Conservation (phyloP, 2,888 invertebrate genomes). For the Allolobophora icterica region DNA sequence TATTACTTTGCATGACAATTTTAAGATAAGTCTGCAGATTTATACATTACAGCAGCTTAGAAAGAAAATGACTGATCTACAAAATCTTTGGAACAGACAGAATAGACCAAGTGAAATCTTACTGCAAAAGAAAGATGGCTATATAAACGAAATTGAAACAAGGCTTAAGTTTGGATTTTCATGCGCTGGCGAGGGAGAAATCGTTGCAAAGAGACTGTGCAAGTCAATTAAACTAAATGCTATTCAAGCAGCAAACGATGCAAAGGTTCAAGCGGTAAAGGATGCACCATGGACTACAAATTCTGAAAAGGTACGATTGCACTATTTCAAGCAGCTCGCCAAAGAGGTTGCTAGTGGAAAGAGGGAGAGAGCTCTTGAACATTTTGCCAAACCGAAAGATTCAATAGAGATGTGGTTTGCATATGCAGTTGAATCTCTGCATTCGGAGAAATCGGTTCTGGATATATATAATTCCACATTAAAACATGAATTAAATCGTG, state of each 20-base stretch:
- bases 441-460: not conserved
- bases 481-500: not conserved
- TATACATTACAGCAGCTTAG: not conserved
- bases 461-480: not conserved
- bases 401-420: not conserved
- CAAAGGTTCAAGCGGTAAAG: not conserved
- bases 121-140: not conserved
- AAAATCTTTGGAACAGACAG: not conserved
- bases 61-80: not conserved
- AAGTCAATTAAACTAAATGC: not conserved
- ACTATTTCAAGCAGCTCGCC: not conserved
- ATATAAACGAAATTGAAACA: slow-evolving; percentile 12
- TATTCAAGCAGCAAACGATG: not conserved
- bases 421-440: not conserved
- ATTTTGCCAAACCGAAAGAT: not conserved
- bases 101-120: not conserved
- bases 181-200: slow-evolving; percentile 1
- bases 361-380: not conserved
- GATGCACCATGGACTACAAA: not conserved
- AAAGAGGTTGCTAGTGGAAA: not conserved
- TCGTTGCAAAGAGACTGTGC: not conserved
- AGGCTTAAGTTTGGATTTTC: not conserved
- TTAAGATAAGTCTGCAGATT: not conserved
- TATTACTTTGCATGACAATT: not conserved
- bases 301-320: not conserved